These are phyloP conservation scores for Varroa destructor DNA, from an alignment of 1,140 invertebrate genomes.

Conservation along the genomic window DNA sequence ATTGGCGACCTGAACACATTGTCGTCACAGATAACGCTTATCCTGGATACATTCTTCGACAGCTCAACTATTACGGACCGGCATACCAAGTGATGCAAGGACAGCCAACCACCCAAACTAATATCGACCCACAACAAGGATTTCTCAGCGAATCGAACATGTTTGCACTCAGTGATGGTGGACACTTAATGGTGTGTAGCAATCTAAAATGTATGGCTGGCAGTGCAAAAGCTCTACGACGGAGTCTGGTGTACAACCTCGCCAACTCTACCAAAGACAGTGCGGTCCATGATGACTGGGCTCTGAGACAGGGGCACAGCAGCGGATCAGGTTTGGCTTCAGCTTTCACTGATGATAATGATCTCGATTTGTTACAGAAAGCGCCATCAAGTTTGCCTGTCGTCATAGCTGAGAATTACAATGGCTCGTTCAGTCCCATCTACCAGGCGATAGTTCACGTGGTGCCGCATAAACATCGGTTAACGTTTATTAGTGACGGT, in stretches of 20 bases:
- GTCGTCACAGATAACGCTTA: conserved; percentile 12
- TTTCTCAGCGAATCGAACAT: conserved; percentile 4
- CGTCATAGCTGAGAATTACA: conserved; percentile 13
- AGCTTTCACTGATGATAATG: not conserved
- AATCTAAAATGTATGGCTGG: not conserved
- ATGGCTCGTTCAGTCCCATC: conserved; percentile 13
- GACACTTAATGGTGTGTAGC: conserved; percentile 17
- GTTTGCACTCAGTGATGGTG: conserved; percentile 23
- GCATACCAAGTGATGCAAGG: conserved; percentile 19
- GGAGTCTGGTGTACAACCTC: not conserved
- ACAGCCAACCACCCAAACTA: not conserved
- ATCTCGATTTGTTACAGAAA: not conserved
- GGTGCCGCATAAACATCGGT: conserved; percentile 17
- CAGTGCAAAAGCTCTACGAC: not conserved
- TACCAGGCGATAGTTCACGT: conserved; percentile 23
- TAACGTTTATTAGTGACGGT: not conserved
- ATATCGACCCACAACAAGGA: conserved; percentile 1
- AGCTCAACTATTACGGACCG: conserved; percentile 18
- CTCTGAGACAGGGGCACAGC: too few relatives aligned
- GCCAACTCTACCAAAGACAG: not conserved
- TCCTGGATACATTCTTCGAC: conserved; percentile 21
- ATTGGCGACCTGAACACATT: conserved; percentile 25
- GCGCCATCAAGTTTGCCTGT: conserved; percentile 2
- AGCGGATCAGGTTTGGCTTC: not conserved
- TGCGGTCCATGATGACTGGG: too few relatives aligned